Base-by-base conservation (phyloP, 2,113 vertebrate species). In the Rhadina sibilatrix region DNA sequence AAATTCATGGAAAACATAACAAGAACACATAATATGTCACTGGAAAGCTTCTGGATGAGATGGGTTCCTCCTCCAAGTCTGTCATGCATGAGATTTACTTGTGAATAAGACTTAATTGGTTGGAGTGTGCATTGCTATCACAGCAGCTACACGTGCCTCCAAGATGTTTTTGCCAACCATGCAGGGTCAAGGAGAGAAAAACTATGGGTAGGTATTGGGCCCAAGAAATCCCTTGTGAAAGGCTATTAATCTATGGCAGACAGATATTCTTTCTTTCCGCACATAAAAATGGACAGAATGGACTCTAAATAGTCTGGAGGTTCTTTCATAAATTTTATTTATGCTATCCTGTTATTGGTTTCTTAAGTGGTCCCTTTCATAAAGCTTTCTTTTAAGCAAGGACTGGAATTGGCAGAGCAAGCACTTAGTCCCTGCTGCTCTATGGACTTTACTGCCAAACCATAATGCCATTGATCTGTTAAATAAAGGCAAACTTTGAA, bases 401-500 rank as follows among this genome's bases (percentile, higher is more conserved):
- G 33, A 6, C 35, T 63, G 50, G 33, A 25, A 28, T 86, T 57
- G 18, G 42, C 42, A 87, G 38, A 84, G 66, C 50, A 80, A 88
- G 46, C 35, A 57, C 50, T 42, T 50, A 76, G 30, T 16, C 38
- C 56, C 68, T 87, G 64, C 25, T 87, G 50, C 23, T 84, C 38
- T 66, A 3, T 35, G 64, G 49, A 59, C 6, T 3, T 66, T 60
- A 52, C 16, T 47, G 52, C 56, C 24, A 18, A 54, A 75, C 56
- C 56, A 59, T 75, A 87, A 91, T 47, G 37, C 24, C 69, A 78
- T 16, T 87, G 44, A 54, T 82, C 69, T 84, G 60, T 78, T 87
- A 79, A 91, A 93, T 87, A 95, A 93, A 93, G 30, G 56, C 25
- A 79, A 90, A 76, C 64, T 82, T 91, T 40, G 78, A 79, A 94